Evolutionary conservation across 2,797 vertebrate species (phyloP).

Genomic region (Oryzias sinensis): DNA sequence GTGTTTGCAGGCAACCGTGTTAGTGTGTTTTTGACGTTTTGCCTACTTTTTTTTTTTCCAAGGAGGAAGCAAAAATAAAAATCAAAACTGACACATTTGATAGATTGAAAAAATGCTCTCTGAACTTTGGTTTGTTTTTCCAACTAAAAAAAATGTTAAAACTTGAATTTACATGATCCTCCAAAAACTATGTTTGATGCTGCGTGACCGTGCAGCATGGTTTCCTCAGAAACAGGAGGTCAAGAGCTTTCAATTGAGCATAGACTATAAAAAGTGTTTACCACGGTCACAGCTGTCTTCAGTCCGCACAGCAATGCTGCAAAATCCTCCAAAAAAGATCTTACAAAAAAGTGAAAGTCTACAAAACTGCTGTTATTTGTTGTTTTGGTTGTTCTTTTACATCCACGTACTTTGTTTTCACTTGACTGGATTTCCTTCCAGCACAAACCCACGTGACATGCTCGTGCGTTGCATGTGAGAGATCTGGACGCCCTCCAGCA

Average conservation of each 20-base stretch:
- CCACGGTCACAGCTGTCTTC: slow-evolving; percentile 51
- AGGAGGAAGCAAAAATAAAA: neutral
- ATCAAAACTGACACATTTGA: neutral
- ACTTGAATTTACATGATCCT: neutral
- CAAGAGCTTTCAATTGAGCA: slow-evolving; percentile 49
- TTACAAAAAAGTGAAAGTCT: neutral
- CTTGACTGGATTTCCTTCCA: slow-evolving; percentile 24
- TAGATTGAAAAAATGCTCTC: neutral
- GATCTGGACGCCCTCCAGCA: slow-evolving; percentile 35
- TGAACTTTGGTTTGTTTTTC: neutral
- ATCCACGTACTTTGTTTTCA: slow-evolving; percentile 10
- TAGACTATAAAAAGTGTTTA: slow-evolving; percentile 42
- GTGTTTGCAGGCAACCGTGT: slow-evolving; percentile 18
- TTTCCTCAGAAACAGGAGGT: slow-evolving; percentile 16
- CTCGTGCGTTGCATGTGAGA: slow-evolving; percentile 15
- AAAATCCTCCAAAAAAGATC: slow-evolving; percentile 20
- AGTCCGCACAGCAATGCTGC: slow-evolving; percentile 16
- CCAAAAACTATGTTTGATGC: slow-evolving; percentile 1
- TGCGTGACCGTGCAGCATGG: slow-evolving; percentile 22
- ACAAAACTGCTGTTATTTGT: slow-evolving; percentile 15
- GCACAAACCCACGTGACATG: slow-evolving; percentile 22
- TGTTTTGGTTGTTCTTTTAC: slow-evolving; percentile 5
- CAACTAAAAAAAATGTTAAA: neutral
- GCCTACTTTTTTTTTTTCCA: neutral
- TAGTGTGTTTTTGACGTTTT: neutral